Evolutionary conservation across 2,113 vertebrate species (phyloP).

Genomic region (Pseudonaja textilis): DNA sequence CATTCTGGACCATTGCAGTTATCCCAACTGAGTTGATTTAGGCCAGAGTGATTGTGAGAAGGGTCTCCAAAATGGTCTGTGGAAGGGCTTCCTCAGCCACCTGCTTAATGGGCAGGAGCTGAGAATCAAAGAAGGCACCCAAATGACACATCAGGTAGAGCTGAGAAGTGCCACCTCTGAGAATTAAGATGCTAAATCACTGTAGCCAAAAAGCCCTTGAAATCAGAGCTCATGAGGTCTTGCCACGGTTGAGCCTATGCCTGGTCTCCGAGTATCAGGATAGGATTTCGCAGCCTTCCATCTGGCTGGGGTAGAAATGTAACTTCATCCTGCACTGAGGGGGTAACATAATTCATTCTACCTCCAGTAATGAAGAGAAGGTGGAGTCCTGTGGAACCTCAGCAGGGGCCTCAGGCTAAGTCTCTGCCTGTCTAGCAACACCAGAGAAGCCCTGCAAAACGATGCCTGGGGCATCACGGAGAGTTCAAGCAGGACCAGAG

Average conservation of each 20-base stretch:
- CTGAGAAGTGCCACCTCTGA: not conserved
- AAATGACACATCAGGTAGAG: not conserved
- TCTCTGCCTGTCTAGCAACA: not conserved
- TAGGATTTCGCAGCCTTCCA: not conserved
- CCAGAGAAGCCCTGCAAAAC: not conserved
- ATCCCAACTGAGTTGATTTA: not conserved
- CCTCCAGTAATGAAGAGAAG: not conserved
- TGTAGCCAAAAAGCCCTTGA: not conserved
- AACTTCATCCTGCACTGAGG: not conserved
- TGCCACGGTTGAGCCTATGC: not conserved
- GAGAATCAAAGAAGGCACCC: not conserved
- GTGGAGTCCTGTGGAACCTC: not conserved
- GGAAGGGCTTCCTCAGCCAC: not conserved
- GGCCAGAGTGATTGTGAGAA: not conserved
- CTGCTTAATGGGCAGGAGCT: not conserved
- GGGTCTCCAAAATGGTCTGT: not conserved
- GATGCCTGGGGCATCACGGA: not conserved
- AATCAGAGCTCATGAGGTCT: not conserved
- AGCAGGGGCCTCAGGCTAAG: not conserved
- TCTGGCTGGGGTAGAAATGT: not conserved
- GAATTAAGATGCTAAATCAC: not conserved
- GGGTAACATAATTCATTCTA: not conserved
- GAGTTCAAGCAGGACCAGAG: not conserved
- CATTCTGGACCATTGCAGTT: not conserved
- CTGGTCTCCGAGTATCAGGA: not conserved